Conservation (phyloP, 1,140 invertebrate species). For the Drosophila seguyi region DNA sequence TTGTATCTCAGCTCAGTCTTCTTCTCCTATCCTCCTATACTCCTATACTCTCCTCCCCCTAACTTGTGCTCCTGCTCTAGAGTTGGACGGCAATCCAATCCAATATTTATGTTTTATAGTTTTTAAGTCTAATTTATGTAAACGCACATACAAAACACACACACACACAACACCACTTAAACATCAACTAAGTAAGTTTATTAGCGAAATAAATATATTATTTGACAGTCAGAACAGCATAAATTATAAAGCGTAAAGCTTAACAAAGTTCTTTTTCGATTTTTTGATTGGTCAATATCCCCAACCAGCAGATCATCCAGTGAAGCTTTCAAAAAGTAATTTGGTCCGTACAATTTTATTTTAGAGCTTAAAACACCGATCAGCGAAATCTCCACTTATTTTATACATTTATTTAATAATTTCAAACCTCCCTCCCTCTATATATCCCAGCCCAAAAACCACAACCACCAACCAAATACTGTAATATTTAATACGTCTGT, state of each 20-base stretch:
- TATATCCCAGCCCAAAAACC: conserved; percentile 25
- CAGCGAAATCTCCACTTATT: conserved; percentile 7
- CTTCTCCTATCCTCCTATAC: conserved; percentile 1
- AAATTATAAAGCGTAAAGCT: conserved; percentile 13
- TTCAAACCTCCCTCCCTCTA: background rate
- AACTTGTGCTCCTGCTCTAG: conserved; percentile 62
- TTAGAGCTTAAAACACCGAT: conserved; percentile 12
- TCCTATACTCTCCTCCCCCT: background rate
- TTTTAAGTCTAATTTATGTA: conserved; percentile 78
- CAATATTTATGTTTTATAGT: conserved; percentile 77
- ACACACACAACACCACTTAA: conserved; percentile 40
- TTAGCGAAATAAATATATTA: conserved; percentile 78
- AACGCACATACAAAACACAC: conserved; percentile 37
- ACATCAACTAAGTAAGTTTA: conserved; percentile 75
- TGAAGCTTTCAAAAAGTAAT: conserved; percentile 43
- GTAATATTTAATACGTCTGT: conserved; percentile 80
- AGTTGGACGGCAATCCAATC: conserved; percentile 54
- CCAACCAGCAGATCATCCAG: conserved; percentile 25
- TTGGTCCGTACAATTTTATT: conserved; percentile 29
- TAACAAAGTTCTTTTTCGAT: conserved; percentile 39
- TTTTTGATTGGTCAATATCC: conserved; percentile 17
- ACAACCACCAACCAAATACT: conserved; percentile 57
- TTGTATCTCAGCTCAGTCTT: conserved; percentile 38
- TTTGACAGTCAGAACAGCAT: conserved; percentile 46
- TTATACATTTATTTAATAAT: background rate